Base-by-base conservation (phyloP, 2,113 vertebrate genomes). In the Mesocricetus auratus region DNA sequence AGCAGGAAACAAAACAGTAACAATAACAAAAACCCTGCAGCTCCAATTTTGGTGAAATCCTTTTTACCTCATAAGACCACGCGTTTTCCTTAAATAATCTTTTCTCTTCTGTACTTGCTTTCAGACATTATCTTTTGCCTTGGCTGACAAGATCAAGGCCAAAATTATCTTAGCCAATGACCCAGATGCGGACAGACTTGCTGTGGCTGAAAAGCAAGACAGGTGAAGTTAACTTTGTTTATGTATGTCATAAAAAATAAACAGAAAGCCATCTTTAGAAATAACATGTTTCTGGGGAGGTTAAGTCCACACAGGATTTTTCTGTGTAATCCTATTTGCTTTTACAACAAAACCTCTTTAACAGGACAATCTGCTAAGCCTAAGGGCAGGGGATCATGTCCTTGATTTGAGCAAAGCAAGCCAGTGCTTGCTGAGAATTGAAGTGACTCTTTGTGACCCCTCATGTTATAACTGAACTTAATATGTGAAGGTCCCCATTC, bases 131-230 rank as follows among this genome's bases (percentile, higher is more conserved):
- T 99, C 99, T 22, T 99, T 99, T 98, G 98, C 99, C 36, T 98
- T 99, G 97, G 99, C 99, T 85, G 99, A 99, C 58, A 99, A 98
- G 97, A 99, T 99, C 95, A 99, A 99, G n/a, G 99, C 99, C 89
- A 98, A 97, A 96, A 98, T 99, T 47, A 98, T 99, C 97, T 97
- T 99, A 97, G 99, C 99, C 21, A 99, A 99, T 82, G 99, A 99
- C 94, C 99, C 99, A 7, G 99, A 99, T 94, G 99, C 99, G 64
- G 99, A 99, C 98, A 99, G 99, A 56, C 99, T 99, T 91, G 99
- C 99, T 81, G 98, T 99, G 78, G 99, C 99, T 89, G 99, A 99
- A 97, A 99, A 99, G 92, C 99, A 99, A 97, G 98, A 99, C 89
- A 99, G 99, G 99, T 99, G 97, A 78, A 82, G 69, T 89, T 29